Conservation (phyloP, 2,113 vertebrate species). For the Paracanthobrama guichenoti region DNA sequence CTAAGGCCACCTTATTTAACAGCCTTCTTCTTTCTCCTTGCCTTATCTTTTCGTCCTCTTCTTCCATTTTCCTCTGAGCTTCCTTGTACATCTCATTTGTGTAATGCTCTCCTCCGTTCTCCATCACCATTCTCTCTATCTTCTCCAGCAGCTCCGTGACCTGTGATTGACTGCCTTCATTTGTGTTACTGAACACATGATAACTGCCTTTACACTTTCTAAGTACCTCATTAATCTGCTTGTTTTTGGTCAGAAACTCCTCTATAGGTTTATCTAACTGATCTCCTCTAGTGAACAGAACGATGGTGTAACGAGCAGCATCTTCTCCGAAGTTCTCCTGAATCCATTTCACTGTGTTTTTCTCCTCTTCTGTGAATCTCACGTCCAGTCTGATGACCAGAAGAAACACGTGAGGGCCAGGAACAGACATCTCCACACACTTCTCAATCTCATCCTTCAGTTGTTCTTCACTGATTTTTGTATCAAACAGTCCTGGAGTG, state of each 20-base stretch:
- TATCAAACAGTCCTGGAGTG: conserved; percentile 76
- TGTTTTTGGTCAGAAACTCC: conserved; percentile 57
- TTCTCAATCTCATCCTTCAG: conserved; percentile 62
- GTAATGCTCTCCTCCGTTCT: conserved; percentile 68
- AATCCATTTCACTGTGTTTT: conserved; percentile 69
- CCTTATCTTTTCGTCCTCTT: background rate
- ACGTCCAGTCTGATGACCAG: conserved; percentile 70
- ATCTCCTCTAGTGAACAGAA: conserved; percentile 74
- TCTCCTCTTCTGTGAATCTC: conserved; percentile 70
- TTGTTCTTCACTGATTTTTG: conserved; percentile 54
- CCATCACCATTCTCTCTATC: conserved; percentile 67
- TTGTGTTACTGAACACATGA: conserved; percentile 72
- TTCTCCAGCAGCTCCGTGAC: conserved; percentile 66
- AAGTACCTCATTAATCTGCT: conserved; percentile 64
- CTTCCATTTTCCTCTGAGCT: conserved; percentile 41
- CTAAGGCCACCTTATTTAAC: background rate
- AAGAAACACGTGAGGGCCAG: conserved; percentile 73
- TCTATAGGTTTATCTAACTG: conserved; percentile 61
- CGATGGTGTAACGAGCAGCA: conserved; percentile 70
- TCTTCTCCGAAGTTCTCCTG: conserved; percentile 75
- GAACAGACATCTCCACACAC: conserved; percentile 69
- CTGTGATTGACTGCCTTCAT: conserved; percentile 57
- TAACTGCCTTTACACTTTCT: conserved; percentile 67
- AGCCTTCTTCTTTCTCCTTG: background rate
- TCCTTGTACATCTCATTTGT: conserved; percentile 66